A percentile compares a stretch with the other conserved stretches of the same genome.
These are phyloP conservation scores for Daptonema setosum DNA, from an alignment of 2,888 invertebrate genomes.

Conservation along the genomic window DNA sequence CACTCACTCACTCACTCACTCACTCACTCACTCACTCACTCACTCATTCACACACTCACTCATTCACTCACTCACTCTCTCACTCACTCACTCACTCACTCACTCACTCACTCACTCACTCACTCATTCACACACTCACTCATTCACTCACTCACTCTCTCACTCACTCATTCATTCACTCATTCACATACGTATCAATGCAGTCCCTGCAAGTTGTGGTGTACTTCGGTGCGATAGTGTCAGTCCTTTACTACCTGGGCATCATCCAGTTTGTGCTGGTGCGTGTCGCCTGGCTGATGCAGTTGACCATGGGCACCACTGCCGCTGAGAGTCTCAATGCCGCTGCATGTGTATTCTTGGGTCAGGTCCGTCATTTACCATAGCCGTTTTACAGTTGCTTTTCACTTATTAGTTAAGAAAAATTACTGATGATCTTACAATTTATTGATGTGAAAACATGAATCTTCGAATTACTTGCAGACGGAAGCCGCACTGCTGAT, in stretches of 20 bases:
- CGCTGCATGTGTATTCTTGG: slow-evolving; percentile 75
- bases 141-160: no score
- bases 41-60: no score
- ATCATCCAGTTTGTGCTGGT: slow-evolving; percentile 60
- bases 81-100: slow-evolving; percentile 28
- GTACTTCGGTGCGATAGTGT: slow-evolving; percentile 74
- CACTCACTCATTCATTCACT: no score
- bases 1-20: no score
- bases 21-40: no score
- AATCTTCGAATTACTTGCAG: slow-evolving; percentile 32
- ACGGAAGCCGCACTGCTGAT: slow-evolving; percentile 70
- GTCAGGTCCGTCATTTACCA: slow-evolving; percentile 43
- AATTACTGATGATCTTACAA: slow-evolving; percentile 62
- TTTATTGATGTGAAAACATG: not conserved
- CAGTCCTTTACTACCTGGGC: slow-evolving; percentile 66
- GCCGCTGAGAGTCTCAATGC: slow-evolving; percentile 78
- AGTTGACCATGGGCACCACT: slow-evolving; percentile 55
- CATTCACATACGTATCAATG: slow-evolving; percentile 55
- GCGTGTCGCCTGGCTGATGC: slow-evolving; percentile 28
- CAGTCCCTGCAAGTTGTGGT: slow-evolving; percentile 60
- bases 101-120: no score
- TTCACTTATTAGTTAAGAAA: not conserved
- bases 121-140: no score
- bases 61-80: no score
- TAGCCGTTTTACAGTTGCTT: not conserved